A percentile compares a stretch with the other conserved stretches of the same genome.
These are phyloP conservation scores for Orientallactaga sibirica DNA, from an alignment of 2,797 vertebrate genomes.

Conservation along the genomic window DNA sequence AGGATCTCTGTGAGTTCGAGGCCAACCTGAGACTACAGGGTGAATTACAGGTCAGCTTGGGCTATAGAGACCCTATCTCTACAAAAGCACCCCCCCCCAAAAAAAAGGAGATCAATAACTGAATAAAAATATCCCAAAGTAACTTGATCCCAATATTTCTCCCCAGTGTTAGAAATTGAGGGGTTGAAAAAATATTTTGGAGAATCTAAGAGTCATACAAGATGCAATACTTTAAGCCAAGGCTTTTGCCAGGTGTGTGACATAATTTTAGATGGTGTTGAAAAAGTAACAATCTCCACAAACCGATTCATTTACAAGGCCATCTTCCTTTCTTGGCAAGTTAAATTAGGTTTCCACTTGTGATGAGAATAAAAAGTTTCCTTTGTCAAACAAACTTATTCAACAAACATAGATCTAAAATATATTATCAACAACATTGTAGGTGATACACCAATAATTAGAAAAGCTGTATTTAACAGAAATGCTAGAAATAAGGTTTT, in stretches of 20 bases:
- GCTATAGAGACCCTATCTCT: no score
- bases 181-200: conserved; percentile 19
- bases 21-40: no score
- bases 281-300: conserved; percentile 31
- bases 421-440: background rate
- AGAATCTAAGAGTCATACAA: background rate
- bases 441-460: background rate
- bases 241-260: conserved; percentile 30
- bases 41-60: no score
- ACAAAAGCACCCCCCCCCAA: no score
- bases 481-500: conserved; percentile 38
- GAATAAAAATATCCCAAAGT: background rate
- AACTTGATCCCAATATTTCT: conserved; percentile 20
- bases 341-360: conserved; percentile 19
- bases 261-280: conserved; percentile 15
- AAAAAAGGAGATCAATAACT: background rate
- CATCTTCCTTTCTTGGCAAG: background rate
- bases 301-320: background rate
- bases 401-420: conserved; percentile 42
- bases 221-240: conserved; percentile 2
- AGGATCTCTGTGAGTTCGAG: no score
- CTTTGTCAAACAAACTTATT: conserved; percentile 36
- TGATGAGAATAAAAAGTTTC: background rate
- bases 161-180: background rate
- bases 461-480: background rate